A percentile compares a stretch with the other conserved stretches of the same genome.
These are phyloP conservation scores for Cyrtonyx montezumae DNA, from an alignment of 2,113 vertebrate genomes.

Conservation along the genomic window DNA sequence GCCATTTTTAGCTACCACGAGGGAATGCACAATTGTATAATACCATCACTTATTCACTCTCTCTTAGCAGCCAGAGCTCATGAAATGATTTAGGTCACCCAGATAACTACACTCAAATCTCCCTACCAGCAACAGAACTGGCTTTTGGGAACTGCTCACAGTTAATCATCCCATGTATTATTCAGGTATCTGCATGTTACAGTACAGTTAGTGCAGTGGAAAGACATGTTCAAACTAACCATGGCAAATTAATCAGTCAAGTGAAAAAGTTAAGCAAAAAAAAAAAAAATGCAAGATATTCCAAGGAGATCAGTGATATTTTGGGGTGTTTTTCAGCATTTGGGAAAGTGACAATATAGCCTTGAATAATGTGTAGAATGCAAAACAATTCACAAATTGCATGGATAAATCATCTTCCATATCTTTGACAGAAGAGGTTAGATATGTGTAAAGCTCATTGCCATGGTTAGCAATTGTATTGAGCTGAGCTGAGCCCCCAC, in stretches of 20 bases:
- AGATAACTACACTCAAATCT: background rate
- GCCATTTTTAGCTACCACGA: background rate
- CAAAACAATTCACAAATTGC: background rate
- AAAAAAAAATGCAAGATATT: background rate
- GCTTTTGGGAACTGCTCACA: background rate
- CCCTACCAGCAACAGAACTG: background rate
- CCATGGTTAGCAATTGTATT: background rate
- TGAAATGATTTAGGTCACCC: slow-evolving; percentile 23
- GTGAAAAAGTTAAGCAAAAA: slow-evolving; percentile 24
- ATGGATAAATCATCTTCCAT: background rate
- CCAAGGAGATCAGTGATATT: background rate
- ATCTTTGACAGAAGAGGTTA: background rate
- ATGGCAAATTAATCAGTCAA: background rate
- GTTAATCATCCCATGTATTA: background rate
- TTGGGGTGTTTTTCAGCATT: background rate
- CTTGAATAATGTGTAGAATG: background rate
- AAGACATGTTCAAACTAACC: background rate
- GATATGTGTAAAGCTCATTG: background rate
- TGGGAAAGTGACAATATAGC: background rate
- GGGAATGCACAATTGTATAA: slow-evolving; percentile 44
- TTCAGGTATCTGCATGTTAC: background rate
- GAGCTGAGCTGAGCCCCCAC: background rate
- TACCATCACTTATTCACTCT: background rate
- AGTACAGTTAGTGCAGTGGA: background rate
- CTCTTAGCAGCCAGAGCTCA: background rate